phyloP scores from a whole-genome alignment of 2,888 invertebrate genomes.

The Amblyteles armatorius region DNA sequence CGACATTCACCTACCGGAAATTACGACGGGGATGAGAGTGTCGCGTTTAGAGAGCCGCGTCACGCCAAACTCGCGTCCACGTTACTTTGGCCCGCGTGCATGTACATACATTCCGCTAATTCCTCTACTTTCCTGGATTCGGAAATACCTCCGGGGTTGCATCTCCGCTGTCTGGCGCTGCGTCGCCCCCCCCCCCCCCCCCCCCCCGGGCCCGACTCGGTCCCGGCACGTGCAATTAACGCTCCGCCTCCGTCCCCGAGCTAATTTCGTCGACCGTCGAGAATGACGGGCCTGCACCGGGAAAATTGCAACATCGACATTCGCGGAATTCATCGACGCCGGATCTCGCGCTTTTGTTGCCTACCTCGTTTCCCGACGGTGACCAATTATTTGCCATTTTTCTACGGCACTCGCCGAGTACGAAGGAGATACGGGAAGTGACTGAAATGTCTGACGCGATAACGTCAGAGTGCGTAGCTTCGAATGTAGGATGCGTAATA shows the following conservation, averaged over 20 bases:
- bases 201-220: background rate
- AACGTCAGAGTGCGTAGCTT: too few relatives aligned
- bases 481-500: background rate
- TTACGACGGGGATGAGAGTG: constrained; percentile 34
- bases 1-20: constrained; percentile 18
- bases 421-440: background rate
- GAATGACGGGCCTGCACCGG: background rate
- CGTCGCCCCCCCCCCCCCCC: too few relatives aligned
- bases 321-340: constrained; percentile 8
- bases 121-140: constrained; percentile 24
- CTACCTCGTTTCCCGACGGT: constrained; percentile 24
- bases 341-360: background rate
- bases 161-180: background rate
- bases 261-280: constrained; percentile 25
- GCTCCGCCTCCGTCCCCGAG: constrained; percentile 17
- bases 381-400: constrained; percentile 32
- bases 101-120: background rate
- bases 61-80: constrained; percentile 14
- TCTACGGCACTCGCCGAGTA: background rate
- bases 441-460: too few relatives aligned
- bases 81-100: background rate
- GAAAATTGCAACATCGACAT: constrained; percentile 11
- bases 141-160: constrained; percentile 21
- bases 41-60: constrained; percentile 13
- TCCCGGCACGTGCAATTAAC: constrained; percentile 38